Evolutionary conservation across 2,888 invertebrate species (phyloP).

Genomic region (Campopleginae sp.): DNA sequence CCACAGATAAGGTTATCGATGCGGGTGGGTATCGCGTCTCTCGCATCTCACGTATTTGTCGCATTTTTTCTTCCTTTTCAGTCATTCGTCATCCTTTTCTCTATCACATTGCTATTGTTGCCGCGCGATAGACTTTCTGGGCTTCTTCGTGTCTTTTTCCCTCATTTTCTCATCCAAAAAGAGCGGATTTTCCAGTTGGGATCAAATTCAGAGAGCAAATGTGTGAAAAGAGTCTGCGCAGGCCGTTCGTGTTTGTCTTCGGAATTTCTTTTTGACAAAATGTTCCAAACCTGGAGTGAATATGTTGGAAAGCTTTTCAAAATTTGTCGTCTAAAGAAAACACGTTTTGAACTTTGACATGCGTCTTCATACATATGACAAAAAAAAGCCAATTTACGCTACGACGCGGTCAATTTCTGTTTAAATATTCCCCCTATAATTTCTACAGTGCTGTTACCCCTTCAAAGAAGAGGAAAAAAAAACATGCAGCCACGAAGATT

Average conservation of each 20-base stretch:
- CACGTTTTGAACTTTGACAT: no score
- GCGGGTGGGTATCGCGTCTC: conserved; percentile 20
- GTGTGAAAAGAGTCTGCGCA: not conserved
- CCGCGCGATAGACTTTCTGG: not conserved
- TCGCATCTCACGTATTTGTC: conserved; percentile 21
- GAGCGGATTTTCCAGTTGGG: not conserved
- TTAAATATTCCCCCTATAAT: no score
- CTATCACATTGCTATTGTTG: not conserved
- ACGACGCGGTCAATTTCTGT: no score
- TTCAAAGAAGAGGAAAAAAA: conserved; percentile 8
- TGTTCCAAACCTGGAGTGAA: no score
- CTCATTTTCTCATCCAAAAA: not conserved
- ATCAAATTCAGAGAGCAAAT: not conserved
- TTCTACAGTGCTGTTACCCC: no score
- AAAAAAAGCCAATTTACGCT: no score
- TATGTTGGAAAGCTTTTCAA: no score
- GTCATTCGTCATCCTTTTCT: conserved; percentile 10
- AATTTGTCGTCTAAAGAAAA: no score
- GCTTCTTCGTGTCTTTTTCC: not conserved
- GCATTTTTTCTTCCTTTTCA: not conserved
- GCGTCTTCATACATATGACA: no score
- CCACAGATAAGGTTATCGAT: not conserved
- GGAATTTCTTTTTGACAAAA: not conserved
- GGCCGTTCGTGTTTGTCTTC: not conserved
- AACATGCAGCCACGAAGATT: not conserved